Percentiles rank a stretch among this genome's conserved stretches.
These are phyloP conservation scores for Trachurus trachurus DNA, from an alignment of 2,797 vertebrate genomes.

Conservation along the genomic window DNA sequence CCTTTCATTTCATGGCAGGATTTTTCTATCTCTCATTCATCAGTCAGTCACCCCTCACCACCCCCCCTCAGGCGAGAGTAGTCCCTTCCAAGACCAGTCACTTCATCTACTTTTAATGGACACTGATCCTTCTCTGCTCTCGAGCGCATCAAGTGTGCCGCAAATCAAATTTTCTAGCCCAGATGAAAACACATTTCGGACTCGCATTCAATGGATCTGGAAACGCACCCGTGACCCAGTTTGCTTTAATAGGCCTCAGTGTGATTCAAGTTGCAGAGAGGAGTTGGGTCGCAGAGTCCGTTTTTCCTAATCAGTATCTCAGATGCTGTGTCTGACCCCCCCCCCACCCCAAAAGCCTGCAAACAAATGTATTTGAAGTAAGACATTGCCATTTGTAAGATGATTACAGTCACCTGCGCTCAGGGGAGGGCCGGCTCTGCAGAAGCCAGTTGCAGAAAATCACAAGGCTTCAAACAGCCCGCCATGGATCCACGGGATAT, in stretches of 20 bases:
- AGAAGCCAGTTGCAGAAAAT: constrained; percentile 42
- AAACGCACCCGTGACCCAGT: constrained; percentile 38
- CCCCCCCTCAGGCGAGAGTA: constrained; percentile 20
- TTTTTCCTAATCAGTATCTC: constrained; percentile 38
- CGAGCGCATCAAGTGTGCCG: constrained; percentile 32
- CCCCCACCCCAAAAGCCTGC: not conserved
- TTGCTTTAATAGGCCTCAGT: constrained; percentile 39
- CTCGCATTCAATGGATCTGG: constrained; percentile 20
- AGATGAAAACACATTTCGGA: constrained; percentile 34
- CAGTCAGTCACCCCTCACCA: not conserved
- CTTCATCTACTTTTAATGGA: constrained; percentile 63
- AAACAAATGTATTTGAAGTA: constrained; percentile 58
- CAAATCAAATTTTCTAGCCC: constrained; percentile 46
- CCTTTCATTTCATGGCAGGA: constrained; percentile 50
- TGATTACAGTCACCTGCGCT: constrained; percentile 64
- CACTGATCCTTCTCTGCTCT: constrained; percentile 39
- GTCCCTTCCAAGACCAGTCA: constrained; percentile 41
- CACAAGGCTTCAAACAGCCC: constrained; percentile 56
- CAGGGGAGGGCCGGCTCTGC: constrained; percentile 36
- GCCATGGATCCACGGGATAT: constrained; percentile 53
- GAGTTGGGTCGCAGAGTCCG: constrained; percentile 36
- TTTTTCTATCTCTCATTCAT: constrained; percentile 52
- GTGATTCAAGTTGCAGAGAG: constrained; percentile 26
- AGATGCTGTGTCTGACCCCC: constrained; percentile 46
- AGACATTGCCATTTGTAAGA: constrained; percentile 61